Base-by-base conservation (phyloP, 2,888 invertebrate genomes). In the Taphrorychus bicolor region DNA sequence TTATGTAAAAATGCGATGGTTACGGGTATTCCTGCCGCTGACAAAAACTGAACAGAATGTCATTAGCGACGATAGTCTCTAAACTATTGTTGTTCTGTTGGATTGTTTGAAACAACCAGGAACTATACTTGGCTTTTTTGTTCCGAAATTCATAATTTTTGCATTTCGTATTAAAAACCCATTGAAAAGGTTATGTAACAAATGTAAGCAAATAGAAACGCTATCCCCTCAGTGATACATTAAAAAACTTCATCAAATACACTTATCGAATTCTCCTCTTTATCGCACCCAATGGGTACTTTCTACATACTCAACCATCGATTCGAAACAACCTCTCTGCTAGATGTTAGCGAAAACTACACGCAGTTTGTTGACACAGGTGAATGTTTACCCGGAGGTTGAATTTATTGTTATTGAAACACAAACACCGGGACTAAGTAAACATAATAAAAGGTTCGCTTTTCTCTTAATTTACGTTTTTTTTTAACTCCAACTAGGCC, bases 1-100 rank as follows among this genome's bases (percentile, higher is more conserved):
- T 64, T 42, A 17, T 64, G 51, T 56, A 40, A 62, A 56, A 62
- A 61, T 45, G 41, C 21, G 52, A 19, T 45, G 45, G 45, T 45
- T 53, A 32, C 24, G 51, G 59, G 18, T 59, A 18, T 48, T 48
- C 17, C 48, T 19, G 48, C 48, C 16, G 14, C 16, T n/a, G 48
- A 19, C 17, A 48, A 48, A 48, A 16, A 48, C n/a, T 16, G 16
- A 11, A 61, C 61, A 52, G 42, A 32, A 9, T 32, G 7, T 32
- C 22, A 51, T 60, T 52, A 52, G 52, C 52, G 42, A 60, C 32
- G 22, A 60, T 52, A 52, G 45, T 16, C 48, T 14, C 7, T 22
- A 23, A 48, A 16, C 11, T n/a, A 42, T 45, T 42, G 18, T 45
- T 22, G 58, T 32, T 32, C 40, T 17, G 17, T 56, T 32, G 16